Base-by-base conservation (phyloP, 2,888 invertebrate species). In the Acrobasis consociella region DNA sequence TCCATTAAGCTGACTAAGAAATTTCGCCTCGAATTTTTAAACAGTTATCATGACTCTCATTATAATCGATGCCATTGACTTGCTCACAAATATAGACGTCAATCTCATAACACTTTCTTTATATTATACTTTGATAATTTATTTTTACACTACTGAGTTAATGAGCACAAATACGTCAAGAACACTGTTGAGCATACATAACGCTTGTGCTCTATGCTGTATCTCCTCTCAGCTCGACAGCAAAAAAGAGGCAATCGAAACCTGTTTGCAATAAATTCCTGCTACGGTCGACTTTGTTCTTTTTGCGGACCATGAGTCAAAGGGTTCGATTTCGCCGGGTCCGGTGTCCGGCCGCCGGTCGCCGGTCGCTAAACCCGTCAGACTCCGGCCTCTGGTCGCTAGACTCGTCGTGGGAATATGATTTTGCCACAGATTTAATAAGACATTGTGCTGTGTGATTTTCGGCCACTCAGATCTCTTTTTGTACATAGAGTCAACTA, bases 261-360 rank as follows among this genome's bases (percentile, higher is more conserved):
- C 58, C 58, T 49, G 58, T 59, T 59, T 59, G 49, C 58, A 49
- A 59, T 59, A 49, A 59, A 59, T 59, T 59, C 58, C 58, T 49
- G 58, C 37, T 59, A 56, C 42, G 56, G 58, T 59, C 49, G 37
- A 59, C 49, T 59, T 49, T 59, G 49, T 59, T 59, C 58, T 59
- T 59, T 59, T 59, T 59, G 58, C 49, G n/a, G 37, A 49, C 46
- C 3, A 49, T 59, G 58, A 59, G 58, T 59, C 58, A 59, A 31
- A 22, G 49, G 58, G 56, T 56, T 56, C 17, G 56, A 56, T 56
- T 56, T 46, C 56, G 56, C 39, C 31, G 52, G 55, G 16, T 16
- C 55, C 55, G 39, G 11, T 42, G 16, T 17, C 56, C 5, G 39
- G 39, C 2, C 39, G 16, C 22, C 42, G 42, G 56, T 39, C n/a